These are phyloP conservation scores for Luperina testacea DNA, from an alignment of 2,888 invertebrate genomes.

Conservation along the genomic window DNA sequence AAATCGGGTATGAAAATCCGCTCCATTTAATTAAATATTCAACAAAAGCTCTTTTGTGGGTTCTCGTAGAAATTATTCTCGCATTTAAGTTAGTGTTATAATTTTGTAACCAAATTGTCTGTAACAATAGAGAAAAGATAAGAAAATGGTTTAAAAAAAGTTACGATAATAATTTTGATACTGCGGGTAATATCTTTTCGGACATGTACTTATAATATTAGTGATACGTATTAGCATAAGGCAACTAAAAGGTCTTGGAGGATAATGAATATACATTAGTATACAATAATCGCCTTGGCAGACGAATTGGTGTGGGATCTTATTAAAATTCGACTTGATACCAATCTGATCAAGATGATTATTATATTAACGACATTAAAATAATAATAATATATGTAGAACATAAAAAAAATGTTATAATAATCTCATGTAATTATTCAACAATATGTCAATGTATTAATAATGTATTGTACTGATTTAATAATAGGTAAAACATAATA, in stretches of 20 bases:
- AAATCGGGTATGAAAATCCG: slow-evolving; percentile 15
- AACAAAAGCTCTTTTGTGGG: slow-evolving; percentile 40
- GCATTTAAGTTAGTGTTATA: slow-evolving; percentile 10
- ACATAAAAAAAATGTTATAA: no score
- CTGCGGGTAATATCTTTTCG: neutral
- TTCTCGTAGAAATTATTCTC: slow-evolving; percentile 20
- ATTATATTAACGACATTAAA: no score
- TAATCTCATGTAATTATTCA: no score
- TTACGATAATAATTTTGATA: neutral
- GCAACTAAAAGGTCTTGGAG: slow-evolving; percentile 7
- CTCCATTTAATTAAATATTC: slow-evolving; percentile 43
- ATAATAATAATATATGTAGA: no score
- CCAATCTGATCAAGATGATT: no score
- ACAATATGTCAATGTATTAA: no score
- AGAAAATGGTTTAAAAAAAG: slow-evolving; percentile 2
- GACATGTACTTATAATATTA: slow-evolving; percentile 19
- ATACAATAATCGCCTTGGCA: neutral
- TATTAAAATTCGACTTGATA: neutral
- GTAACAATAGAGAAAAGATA: neutral
- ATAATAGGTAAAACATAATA: no score
- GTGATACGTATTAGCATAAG: slow-evolving; percentile 5
- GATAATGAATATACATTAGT: neutral
- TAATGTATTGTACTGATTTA: no score
- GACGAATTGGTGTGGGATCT: neutral
- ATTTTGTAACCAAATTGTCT: slow-evolving; percentile 18